A percentile compares a stretch with the other conserved stretches of the same genome.
These are phyloP conservation scores for Diloba caeruleocephala DNA, from an alignment of 2,888 invertebrate species.

Conservation along the genomic window DNA sequence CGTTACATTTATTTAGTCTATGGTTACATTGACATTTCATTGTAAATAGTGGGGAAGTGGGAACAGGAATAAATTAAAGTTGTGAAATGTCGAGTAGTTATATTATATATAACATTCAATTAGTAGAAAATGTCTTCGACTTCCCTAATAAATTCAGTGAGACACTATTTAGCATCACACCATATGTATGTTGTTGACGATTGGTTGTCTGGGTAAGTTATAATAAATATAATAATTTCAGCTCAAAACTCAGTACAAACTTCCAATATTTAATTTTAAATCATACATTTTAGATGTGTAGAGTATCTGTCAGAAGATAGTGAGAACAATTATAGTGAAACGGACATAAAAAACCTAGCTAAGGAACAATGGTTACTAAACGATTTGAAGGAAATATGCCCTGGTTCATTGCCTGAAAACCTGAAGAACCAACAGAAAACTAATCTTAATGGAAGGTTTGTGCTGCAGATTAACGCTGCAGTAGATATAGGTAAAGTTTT, in stretches of 20 bases:
- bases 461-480: constrained; percentile 90
- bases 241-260: background rate
- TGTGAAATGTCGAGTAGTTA: constrained; percentile 18
- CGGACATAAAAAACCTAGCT: constrained; percentile 88
- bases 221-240: background rate
- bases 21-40: no score
- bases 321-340: constrained; percentile 72
- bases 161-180: constrained; percentile 70
- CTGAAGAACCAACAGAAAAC: constrained; percentile 81
- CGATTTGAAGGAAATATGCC: constrained; percentile 90
- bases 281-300: constrained; percentile 79
- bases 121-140: constrained; percentile 35
- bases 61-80: constrained; percentile 1
- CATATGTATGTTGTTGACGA: constrained; percentile 78
- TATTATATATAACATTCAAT: constrained; percentile 7
- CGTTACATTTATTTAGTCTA: no score
- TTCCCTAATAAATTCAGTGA: constrained; percentile 62
- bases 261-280: background rate
- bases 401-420: constrained; percentile 89
- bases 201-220: constrained; percentile 78
- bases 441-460: constrained; percentile 87
- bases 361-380: constrained; percentile 91
- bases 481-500: constrained; percentile 88
- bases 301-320: constrained; percentile 85
- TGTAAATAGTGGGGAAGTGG: constrained; percentile 36